phyloP scores from a whole-genome alignment of 2,888 invertebrate species.

The Oxystoma pomonae region DNA sequence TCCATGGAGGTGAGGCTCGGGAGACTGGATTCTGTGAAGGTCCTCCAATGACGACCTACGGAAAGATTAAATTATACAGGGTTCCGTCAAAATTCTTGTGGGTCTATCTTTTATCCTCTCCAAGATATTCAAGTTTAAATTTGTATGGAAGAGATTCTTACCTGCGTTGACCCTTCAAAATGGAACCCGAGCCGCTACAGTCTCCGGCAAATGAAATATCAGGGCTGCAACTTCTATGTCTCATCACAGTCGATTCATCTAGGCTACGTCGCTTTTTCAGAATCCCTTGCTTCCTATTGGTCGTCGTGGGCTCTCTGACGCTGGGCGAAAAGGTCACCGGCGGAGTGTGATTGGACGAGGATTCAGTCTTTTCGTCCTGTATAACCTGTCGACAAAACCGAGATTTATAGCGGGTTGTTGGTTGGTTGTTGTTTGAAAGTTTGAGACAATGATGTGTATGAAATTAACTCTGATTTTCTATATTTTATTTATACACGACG shows the following conservation, averaged over 20 bases:
- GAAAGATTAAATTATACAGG: no score
- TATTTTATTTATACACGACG: no score
- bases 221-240: slow-evolving; percentile 66
- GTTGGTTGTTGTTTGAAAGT: no score
- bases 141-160: no score
- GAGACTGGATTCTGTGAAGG: slow-evolving; percentile 59
- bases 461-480: no score
- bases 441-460: no score
- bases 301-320: slow-evolving; percentile 62
- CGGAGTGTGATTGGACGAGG: slow-evolving; percentile 51
- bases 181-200: slow-evolving; percentile 56
- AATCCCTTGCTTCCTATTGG: slow-evolving; percentile 69
- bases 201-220: slow-evolving; percentile 54
- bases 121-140: no score
- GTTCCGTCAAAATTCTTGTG: no score
- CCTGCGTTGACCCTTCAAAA: slow-evolving; percentile 62
- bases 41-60: slow-evolving; percentile 58
- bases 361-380: slow-evolving; percentile 46
- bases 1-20: slow-evolving; percentile 61
- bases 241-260: slow-evolving; percentile 70
- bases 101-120: no score
- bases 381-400: slow-evolving; percentile 55
- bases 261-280: slow-evolving; percentile 79
- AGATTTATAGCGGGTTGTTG: slow-evolving; percentile 48
- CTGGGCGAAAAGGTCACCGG: slow-evolving; percentile 79